Percentiles rank a stretch among this genome's conserved stretches.
phyloP scores from a whole-genome alignment of 2,797 vertebrate genomes.

The Cheirogaleus major region DNA sequence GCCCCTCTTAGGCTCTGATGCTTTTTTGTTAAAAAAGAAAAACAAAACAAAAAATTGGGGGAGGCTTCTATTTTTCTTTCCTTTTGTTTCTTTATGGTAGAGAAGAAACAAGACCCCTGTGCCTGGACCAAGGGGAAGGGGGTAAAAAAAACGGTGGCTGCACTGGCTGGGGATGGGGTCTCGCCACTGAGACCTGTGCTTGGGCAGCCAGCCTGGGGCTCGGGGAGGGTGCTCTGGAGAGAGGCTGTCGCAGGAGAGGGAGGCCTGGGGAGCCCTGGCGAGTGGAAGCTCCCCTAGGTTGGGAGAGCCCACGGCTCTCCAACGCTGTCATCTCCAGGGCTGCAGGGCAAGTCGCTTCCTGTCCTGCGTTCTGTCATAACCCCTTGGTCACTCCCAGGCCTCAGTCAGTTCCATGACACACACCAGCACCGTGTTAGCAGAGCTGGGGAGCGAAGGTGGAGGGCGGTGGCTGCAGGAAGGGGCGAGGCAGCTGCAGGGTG shows the following conservation, averaged over 20 bases:
- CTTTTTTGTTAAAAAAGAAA: background rate
- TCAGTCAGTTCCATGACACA: background rate
- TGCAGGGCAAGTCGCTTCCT: fast-evolving
- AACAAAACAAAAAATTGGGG: background rate
- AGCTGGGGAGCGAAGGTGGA: background rate
- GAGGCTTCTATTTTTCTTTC: background rate
- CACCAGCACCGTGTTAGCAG: background rate
- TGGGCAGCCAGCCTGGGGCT: too few species aligned
- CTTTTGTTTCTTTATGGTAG: background rate
- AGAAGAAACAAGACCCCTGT: background rate
- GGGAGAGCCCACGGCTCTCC: background rate
- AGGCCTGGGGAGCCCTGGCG: background rate
- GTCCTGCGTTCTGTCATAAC: background rate
- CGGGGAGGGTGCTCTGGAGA: background rate
- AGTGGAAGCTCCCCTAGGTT: background rate
- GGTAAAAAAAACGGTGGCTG: background rate
- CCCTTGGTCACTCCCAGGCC: background rate
- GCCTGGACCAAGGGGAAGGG: background rate
- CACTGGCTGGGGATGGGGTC: fast-evolving
- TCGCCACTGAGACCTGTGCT: background rate
- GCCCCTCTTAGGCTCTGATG: background rate
- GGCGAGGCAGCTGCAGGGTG: background rate
- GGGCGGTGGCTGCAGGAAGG: fast-evolving
- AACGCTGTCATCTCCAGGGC: background rate
- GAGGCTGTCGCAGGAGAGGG: background rate